Conservation (phyloP, 2,888 invertebrate species). For the Heteromurus nitidus region DNA sequence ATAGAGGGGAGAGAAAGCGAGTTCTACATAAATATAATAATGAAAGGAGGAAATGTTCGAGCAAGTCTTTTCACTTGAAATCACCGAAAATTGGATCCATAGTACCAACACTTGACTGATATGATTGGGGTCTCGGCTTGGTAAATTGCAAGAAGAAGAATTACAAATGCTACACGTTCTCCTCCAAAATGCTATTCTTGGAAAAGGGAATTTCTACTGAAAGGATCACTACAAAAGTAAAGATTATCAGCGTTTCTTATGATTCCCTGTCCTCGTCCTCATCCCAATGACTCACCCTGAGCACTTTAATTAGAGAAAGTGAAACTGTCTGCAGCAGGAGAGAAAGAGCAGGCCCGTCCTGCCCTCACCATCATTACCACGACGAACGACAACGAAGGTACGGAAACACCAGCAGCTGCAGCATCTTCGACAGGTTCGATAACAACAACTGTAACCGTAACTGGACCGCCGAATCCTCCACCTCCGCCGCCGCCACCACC, state of each 20-base stretch:
- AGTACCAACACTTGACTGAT: background rate
- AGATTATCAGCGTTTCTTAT: no score
- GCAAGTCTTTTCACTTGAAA: background rate
- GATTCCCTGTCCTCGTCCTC: no score
- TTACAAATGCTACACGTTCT: no score
- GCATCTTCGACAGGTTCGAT: conserved; percentile 2
- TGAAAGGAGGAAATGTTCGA: background rate
- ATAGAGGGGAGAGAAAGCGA: conserved; percentile 3
- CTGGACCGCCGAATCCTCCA: conserved; percentile 8
- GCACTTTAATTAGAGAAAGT: conserved; percentile 22
- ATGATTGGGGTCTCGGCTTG: no score
- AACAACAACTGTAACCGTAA: conserved; percentile 14
- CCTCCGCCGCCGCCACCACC: conserved; percentile 44
- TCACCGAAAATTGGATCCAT: background rate
- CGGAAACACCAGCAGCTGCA: conserved; percentile 29
- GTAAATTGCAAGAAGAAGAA: no score
- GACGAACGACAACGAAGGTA: conserved; percentile 48
- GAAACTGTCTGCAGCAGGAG: conserved; percentile 3
- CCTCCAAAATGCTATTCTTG: background rate
- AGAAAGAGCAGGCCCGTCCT: conserved; percentile 52
- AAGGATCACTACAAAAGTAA: no score
- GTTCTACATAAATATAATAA: background rate
- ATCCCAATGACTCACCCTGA: no score
- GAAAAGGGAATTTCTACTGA: background rate
- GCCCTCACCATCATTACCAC: conserved; percentile 54